Conservation (phyloP, 1,140 invertebrate species). For the Sarcophaga peregrina region DNA sequence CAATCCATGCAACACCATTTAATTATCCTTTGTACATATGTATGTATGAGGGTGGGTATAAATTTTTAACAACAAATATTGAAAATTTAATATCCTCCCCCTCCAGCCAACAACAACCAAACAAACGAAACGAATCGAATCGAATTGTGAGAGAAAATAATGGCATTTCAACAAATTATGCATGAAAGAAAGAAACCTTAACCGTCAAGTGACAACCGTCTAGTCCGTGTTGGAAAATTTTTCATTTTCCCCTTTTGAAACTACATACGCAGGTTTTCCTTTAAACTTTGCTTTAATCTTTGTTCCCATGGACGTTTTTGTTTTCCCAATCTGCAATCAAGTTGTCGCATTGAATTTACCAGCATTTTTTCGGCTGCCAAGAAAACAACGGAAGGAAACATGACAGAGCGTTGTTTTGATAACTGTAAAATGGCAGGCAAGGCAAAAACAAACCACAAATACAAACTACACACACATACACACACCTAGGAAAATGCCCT, state of each 20-base stretch:
- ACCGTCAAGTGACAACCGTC: slow-evolving; percentile 2
- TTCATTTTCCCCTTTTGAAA: too few species aligned
- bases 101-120: too few species aligned
- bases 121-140: not conserved
- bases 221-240: not conserved
- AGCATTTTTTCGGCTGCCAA: not conserved
- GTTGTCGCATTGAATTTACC: slow-evolving; percentile 3
- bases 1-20: too few species aligned
- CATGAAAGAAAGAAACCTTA: not conserved
- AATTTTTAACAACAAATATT: not conserved
- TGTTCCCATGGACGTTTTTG: not conserved
- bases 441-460: not conserved
- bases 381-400: slow-evolving; percentile 14
- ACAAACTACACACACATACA: not conserved
- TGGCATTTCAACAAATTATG: not conserved
- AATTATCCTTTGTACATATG: too few species aligned
- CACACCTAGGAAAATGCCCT: not conserved
- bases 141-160: not conserved
- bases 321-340: not conserved
- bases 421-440: slow-evolving; percentile 25
- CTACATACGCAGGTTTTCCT: too few species aligned
- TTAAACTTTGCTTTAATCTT: not conserved
- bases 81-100: not conserved
- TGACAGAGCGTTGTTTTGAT: slow-evolving; percentile 14
- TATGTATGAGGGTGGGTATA: not conserved